These are phyloP conservation scores for Psilopsiagon aymara DNA, from an alignment of 2,113 vertebrate genomes.

Conservation along the genomic window DNA sequence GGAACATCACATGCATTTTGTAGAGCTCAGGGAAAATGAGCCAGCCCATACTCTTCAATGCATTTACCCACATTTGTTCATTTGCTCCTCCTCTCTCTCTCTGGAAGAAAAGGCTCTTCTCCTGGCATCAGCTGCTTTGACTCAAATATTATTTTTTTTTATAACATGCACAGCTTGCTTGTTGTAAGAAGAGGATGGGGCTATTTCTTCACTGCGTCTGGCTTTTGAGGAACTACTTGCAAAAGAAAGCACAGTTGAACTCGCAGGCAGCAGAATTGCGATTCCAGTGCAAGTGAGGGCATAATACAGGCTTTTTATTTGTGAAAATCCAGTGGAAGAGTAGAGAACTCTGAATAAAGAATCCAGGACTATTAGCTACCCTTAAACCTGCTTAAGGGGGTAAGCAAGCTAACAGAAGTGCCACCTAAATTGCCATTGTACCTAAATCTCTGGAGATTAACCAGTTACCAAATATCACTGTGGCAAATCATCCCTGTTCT, in stretches of 20 bases:
- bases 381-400: not conserved
- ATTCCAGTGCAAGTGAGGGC: not conserved
- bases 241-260: not conserved
- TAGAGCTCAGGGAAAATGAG: not conserved
- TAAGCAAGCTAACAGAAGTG: not conserved
- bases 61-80: accelerated
- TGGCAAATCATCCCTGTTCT: not conserved
- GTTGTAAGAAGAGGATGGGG: not conserved
- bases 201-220: not conserved
- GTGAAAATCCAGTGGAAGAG: not conserved
- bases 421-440: not conserved
- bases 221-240: not conserved
- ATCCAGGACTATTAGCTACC: not conserved
- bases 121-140: not conserved
- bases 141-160: not conserved
- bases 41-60: not conserved
- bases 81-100: not conserved
- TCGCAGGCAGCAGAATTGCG: accelerated
- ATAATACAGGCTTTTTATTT: not conserved
- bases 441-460: not conserved
- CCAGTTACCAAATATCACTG: not conserved
- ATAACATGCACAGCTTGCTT: not conserved
- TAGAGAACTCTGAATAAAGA: not conserved
- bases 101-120: not conserved
- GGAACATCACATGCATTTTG: not conserved